Percentiles rank a stretch among this genome's conserved stretches.
These are phyloP conservation scores for Anthopleura sola DNA, from an alignment of 64 coral and sea anemone species.

Conservation along the genomic window DNA sequence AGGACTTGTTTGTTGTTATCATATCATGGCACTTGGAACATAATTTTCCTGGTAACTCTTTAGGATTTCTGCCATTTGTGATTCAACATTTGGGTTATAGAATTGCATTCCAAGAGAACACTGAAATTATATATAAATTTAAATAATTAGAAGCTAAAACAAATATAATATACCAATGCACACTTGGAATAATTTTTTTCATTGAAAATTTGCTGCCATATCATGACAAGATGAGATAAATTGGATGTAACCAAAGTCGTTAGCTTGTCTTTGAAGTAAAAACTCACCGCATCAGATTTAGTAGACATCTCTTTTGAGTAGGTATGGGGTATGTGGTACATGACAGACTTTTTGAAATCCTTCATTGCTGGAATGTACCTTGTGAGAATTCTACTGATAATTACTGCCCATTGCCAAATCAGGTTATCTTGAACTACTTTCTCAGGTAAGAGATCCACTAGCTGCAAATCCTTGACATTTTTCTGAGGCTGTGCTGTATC, in stretches of 20 bases:
- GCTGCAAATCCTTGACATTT: background rate
- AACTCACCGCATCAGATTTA: background rate
- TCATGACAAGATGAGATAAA: background rate
- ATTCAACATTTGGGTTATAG: slow-evolving; percentile 29
- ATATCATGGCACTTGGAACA: slow-evolving; percentile 15
- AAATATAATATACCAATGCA: too few species aligned
- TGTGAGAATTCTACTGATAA: background rate
- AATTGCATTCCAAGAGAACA: slow-evolving; percentile 34
- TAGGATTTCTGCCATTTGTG: slow-evolving; percentile 28
- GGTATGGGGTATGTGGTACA: background rate
- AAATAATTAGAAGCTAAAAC: background rate
- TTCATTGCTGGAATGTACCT: background rate
- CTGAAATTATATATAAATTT: background rate
- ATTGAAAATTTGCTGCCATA: background rate
- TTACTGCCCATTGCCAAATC: background rate
- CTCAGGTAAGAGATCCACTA: background rate
- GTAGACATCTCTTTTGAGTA: background rate
- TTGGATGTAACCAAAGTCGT: too few species aligned
- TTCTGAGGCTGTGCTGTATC: background rate
- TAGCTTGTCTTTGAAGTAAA: too few species aligned
- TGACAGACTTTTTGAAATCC: background rate
- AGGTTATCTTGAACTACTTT: background rate
- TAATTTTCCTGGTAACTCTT: slow-evolving; percentile 21
- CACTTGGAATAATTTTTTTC: too few species aligned
- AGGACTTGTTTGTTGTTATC: background rate